phyloP scores from a whole-genome alignment of 2,797 vertebrate species.

The Pyrocephalus nanus region DNA sequence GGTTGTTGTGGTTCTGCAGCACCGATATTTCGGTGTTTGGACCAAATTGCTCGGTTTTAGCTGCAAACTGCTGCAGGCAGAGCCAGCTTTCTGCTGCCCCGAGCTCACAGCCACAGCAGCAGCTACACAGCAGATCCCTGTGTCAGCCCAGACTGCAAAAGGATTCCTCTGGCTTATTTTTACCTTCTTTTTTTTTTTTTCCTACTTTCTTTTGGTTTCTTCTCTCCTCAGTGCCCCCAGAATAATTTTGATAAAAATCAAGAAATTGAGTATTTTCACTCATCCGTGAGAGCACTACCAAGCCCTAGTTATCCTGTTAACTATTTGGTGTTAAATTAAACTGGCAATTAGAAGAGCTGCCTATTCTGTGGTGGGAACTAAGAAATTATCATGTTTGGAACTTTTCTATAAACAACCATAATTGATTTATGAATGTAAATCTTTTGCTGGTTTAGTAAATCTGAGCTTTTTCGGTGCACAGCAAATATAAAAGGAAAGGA shows the following conservation, averaged over 20 bases:
- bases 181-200: background rate
- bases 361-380: background rate
- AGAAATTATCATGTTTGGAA: background rate
- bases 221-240: background rate
- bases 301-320: background rate
- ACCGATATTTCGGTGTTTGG: fast-evolving
- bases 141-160: background rate
- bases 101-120: background rate
- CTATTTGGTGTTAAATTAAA: background rate
- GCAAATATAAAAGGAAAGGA: constrained; percentile 8
- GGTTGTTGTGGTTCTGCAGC: background rate
- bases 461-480: background rate
- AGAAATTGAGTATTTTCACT: background rate
- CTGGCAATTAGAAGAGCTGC: background rate
- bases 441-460: background rate
- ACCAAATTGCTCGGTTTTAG: background rate
- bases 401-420: background rate
- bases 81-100: background rate
- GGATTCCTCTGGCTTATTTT: background rate
- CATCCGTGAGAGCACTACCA: background rate
- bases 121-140: background rate
- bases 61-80: background rate
- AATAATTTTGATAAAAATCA: background rate
- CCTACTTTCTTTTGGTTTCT: background rate
- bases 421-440: background rate